These are phyloP conservation scores for Elephantulus edwardii DNA, from an alignment of 2,113 vertebrate species.

Conservation along the genomic window DNA sequence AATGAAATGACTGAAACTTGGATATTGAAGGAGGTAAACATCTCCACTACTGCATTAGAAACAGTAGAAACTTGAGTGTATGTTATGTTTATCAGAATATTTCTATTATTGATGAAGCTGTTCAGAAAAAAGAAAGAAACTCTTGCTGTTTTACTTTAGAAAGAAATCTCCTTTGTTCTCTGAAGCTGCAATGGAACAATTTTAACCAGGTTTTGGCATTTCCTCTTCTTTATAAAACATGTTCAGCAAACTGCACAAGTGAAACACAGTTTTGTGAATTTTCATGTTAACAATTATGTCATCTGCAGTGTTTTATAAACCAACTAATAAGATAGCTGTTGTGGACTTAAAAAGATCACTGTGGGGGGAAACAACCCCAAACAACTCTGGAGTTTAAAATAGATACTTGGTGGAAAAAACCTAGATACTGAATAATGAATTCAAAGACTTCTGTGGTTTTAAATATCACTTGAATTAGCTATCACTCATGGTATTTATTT, in stretches of 20 bases:
- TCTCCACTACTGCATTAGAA: fast-evolving
- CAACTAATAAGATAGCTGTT: constrained; percentile 92
- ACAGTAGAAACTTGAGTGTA: background rate
- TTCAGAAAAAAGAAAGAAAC: constrained; percentile 40
- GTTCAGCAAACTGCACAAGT: constrained; percentile 81
- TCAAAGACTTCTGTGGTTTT: background rate
- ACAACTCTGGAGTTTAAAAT: background rate
- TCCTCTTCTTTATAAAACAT: constrained; percentile 83
- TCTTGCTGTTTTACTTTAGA: constrained; percentile 56
- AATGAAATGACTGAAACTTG: background rate
- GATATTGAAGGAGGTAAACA: background rate
- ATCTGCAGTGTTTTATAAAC: constrained; percentile 91
- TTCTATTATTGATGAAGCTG: constrained; percentile 70
- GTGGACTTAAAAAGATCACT: constrained; percentile 67
- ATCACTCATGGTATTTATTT: background rate
- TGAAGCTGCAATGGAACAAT: constrained; percentile 64
- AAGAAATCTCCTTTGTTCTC: constrained; percentile 43
- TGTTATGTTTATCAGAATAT: constrained; percentile 38
- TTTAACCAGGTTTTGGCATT: constrained; percentile 74
- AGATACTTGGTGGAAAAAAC: background rate
- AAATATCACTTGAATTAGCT: background rate
- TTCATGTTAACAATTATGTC: constrained; percentile 84
- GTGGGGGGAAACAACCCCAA: background rate
- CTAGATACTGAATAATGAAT: background rate
- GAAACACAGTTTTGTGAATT: constrained; percentile 76